Evolutionary conservation across 2,797 vertebrate genomes (phyloP).

Genomic region (Microhierax caerulescens): DNA sequence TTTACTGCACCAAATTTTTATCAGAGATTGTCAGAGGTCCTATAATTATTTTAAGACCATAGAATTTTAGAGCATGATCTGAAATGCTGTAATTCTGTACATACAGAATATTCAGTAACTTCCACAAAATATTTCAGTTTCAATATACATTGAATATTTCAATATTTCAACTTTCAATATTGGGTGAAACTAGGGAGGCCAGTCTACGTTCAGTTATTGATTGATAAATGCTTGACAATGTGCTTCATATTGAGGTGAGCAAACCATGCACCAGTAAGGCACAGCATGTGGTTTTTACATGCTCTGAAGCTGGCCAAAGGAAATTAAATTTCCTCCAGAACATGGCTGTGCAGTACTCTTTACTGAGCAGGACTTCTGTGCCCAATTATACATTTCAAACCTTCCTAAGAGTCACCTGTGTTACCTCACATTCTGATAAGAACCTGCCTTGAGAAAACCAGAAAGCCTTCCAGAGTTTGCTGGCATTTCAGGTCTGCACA

Average conservation of each 20-base stretch:
- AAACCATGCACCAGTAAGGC: background rate
- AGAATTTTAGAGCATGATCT: background rate
- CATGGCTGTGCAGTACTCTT: background rate
- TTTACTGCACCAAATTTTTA: background rate
- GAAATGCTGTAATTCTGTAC: background rate
- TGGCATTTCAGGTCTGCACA: background rate
- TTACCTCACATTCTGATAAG: background rate
- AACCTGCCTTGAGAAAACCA: background rate
- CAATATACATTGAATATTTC: too few relatives aligned
- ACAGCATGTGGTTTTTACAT: background rate
- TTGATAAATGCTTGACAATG: background rate
- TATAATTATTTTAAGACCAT: constrained; percentile 5
- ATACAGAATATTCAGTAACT: background rate
- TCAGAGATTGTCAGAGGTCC: background rate
- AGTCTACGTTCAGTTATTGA: background rate
- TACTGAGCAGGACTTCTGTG: background rate
- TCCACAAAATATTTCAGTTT: background rate
- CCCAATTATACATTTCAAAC: background rate
- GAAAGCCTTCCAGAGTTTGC: background rate
- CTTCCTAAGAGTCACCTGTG: background rate
- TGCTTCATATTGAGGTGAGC: background rate
- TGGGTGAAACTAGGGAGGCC: background rate
- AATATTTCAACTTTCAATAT: too few relatives aligned
- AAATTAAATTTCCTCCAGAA: background rate
- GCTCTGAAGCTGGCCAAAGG: background rate